Conservation (phyloP, 2,113 vertebrate species). For the Jacana jacana region DNA sequence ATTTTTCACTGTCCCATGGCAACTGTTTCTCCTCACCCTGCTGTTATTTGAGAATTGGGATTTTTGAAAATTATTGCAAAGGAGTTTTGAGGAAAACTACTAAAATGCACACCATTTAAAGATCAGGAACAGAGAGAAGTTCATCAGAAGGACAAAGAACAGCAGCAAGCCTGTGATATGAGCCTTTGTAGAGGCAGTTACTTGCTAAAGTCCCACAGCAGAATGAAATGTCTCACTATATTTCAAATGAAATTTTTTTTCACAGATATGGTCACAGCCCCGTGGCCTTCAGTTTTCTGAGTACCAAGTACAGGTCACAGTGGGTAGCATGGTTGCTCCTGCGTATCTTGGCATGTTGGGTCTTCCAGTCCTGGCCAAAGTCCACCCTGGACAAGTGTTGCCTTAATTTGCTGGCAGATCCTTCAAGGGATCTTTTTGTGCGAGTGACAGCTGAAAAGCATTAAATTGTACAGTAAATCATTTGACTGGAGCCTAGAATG, state of each 20-base stretch:
- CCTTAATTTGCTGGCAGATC: constrained; percentile 19
- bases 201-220: neutral
- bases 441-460: constrained; percentile 40
- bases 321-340: neutral
- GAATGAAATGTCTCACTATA: neutral
- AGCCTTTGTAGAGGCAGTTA: neutral
- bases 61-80: neutral
- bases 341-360: neutral
- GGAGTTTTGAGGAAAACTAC: neutral
- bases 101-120: neutral
- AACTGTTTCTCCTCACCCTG: neutral
- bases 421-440: constrained; percentile 21
- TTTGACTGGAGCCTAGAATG: constrained; percentile 39
- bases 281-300: neutral
- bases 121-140: neutral
- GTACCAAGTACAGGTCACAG: neutral
- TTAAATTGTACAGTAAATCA: constrained; percentile 53
- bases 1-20: neutral
- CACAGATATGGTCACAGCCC: neutral
- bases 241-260: neutral
- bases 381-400: neutral
- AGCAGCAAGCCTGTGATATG: neutral
- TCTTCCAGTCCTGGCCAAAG: neutral
- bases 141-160: neutral
- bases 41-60: neutral